phyloP scores from a whole-genome alignment of 2,797 vertebrate species.

The Orestias chungarensis region DNA sequence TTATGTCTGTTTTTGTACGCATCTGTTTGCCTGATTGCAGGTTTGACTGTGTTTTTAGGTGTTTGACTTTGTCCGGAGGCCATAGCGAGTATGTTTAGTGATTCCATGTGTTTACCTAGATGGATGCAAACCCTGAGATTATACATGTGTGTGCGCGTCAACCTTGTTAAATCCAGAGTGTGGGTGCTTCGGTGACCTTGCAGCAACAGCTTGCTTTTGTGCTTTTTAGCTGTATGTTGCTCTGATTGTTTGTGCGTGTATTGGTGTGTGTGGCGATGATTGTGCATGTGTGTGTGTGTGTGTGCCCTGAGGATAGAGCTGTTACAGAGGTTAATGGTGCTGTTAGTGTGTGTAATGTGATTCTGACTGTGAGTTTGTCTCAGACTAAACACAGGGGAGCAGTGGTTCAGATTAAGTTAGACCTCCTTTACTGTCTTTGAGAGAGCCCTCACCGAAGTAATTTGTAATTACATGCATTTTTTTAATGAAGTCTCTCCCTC shows the following conservation, averaged over 20 bases:
- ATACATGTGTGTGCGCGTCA: conserved; percentile 38
- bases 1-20: conserved; percentile 41
- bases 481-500: conserved; percentile 74
- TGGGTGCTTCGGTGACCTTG: conserved; percentile 54
- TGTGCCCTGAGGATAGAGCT: conserved; percentile 73
- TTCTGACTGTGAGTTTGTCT: conserved; percentile 80
- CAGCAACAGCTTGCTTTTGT: conserved; percentile 37
- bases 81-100: conserved; percentile 55
- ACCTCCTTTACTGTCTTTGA: conserved; percentile 75
- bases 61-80: conserved; percentile 61
- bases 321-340: conserved; percentile 80
- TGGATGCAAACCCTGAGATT: conserved; percentile 56
- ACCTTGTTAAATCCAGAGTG: conserved; percentile 30
- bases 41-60: conserved; percentile 67
- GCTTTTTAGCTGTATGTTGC: conserved; percentile 54
- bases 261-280: background rate
- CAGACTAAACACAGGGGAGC: conserved; percentile 72
- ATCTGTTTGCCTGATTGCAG: conserved; percentile 61
- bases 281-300: conserved; percentile 25
- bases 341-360: conserved; percentile 82
- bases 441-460: conserved; percentile 73
- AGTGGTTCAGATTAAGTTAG: conserved; percentile 80
- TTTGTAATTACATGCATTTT: conserved; percentile 79
- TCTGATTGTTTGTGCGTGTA: conserved; percentile 51
- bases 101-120: conserved; percentile 66